Conservation (phyloP, 2,888 invertebrate genomes). For the Tuberolachnus salignus region DNA sequence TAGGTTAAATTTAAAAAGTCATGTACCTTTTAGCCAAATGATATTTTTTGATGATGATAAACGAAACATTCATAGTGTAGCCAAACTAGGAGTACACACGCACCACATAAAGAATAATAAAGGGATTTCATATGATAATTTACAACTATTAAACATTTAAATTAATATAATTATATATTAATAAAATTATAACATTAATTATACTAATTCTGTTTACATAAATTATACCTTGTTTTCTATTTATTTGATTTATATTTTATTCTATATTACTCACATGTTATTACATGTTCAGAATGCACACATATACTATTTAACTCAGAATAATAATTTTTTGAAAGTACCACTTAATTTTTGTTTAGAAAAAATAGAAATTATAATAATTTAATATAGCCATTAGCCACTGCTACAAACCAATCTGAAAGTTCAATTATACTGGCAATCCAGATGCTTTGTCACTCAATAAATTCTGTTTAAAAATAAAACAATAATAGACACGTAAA, state of each 20-base stretch:
- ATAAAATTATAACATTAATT: neutral
- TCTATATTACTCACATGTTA: no score
- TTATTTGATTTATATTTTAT: no score
- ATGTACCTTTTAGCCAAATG: conserved; percentile 57
- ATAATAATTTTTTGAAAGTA: no score
- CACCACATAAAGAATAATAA: conserved; percentile 61
- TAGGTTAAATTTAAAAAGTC: conserved; percentile 56
- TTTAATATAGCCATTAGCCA: no score
- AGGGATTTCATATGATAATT: neutral
- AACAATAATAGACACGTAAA: conserved; percentile 1
- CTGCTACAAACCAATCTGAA: no score
- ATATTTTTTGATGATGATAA: conserved; percentile 59
- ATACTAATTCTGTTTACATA: no score
- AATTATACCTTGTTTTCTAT: no score
- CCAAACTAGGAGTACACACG: conserved; percentile 60
- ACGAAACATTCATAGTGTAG: conserved; percentile 58
- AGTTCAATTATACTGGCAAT: conserved; percentile 13
- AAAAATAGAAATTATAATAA: no score
- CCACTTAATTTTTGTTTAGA: no score
- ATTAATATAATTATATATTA: neutral
- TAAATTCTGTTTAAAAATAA: conserved; percentile 34
- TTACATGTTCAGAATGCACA: no score
- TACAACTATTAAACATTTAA: neutral
- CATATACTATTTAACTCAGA: no score
- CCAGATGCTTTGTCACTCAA: conserved; percentile 43